Conservation (phyloP, 1,140 invertebrate genomes). For the Melanaphis sacchari region DNA sequence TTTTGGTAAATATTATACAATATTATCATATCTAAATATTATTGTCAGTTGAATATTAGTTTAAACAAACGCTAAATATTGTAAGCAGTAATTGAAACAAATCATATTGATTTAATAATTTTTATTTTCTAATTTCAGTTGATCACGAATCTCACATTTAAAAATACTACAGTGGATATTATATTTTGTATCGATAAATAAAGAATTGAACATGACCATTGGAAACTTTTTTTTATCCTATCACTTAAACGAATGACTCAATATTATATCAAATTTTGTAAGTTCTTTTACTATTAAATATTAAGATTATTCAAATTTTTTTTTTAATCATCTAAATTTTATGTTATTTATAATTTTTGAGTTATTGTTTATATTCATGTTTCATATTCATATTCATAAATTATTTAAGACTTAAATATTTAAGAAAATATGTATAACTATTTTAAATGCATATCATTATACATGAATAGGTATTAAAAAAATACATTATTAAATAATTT, state of each 20-base stretch:
- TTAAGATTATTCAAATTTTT: neutral
- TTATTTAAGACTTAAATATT: neutral
- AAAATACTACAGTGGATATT: constrained; percentile 34
- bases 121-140: constrained; percentile 33
- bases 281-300: neutral
- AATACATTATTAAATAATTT: neutral
- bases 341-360: neutral
- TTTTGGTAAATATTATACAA: too few relatives aligned
- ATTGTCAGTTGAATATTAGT: too few relatives aligned
- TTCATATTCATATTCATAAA: neutral
- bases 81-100: neutral
- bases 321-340: neutral
- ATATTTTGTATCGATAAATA: neutral
- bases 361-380: neutral
- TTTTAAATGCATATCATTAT: neutral
- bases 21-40: too few relatives aligned
- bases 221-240: neutral
- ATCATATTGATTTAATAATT: neutral
- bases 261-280: neutral
- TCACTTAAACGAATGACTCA: neutral
- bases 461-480: neutral
- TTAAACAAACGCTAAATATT: neutral
- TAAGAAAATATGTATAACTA: neutral
- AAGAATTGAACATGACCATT: neutral
- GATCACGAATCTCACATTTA: neutral